Evolutionary conservation across 2,113 vertebrate genomes (phyloP), one percentile per base, ranked within the genome.

Genomic region (Sorex fumeus): DNA sequence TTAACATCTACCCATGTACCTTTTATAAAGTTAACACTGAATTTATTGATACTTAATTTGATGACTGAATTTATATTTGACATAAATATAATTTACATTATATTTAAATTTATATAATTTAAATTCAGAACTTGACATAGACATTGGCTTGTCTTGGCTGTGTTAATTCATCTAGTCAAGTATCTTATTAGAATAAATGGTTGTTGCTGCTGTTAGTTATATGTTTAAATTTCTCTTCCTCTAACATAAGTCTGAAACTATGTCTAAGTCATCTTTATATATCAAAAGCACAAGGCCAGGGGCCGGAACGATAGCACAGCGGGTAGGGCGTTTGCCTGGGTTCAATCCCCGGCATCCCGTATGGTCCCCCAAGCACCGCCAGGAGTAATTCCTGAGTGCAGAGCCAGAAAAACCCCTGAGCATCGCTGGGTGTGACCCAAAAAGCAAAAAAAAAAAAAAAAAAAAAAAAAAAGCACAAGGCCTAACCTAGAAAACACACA

Each of bases 31-130:
- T n/a, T 84, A 79, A 69, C 32, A 88, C 11, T 82, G 64, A 40
- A 40, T 45, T 57, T 75, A 70, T 15, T 69, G 19, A 89, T 75
- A 87, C 19, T 87, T 66, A 89, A 47, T 91, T 91, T 86, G 66
- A 75, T 80, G 32, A 89, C 75, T 84, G n/a, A 23, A 81, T 83
- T 53, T 62, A 25, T 23, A 62, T 62, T 62, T 62, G 64, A n/a
- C n/a, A n/a, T n/a, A n/a, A n/a, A n/a, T n/a, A n/a, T n/a, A n/a
- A n/a, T n/a, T n/a, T n/a, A n/a, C n/a, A n/a, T n/a, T n/a, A n/a
- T n/a, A n/a, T n/a, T n/a, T n/a, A n/a, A n/a, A n/a, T n/a, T n/a
- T n/a, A n/a, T n/a, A n/a, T n/a, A n/a, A n/a, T n/a, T n/a, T n/a
- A n/a, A n/a, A n/a, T n/a, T n/a, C 40, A 43, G 25, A 36, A 25